Evolutionary conservation across 2,888 invertebrate species (phyloP).

Genomic region (Venustoraphidia nigricollis): DNA sequence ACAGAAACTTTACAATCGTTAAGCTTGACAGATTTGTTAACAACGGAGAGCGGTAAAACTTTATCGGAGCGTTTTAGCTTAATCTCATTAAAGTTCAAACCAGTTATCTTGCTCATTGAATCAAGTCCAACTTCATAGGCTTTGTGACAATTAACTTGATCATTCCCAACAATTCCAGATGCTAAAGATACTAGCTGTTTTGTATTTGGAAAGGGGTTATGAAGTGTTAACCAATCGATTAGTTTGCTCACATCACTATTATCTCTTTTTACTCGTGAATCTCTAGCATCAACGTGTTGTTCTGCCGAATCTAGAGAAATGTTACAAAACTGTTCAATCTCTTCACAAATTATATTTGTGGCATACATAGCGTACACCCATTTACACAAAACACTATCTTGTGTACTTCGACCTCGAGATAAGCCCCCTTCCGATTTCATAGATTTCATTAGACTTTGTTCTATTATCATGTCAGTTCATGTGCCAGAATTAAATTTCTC

Average conservation of each 20-base stretch:
- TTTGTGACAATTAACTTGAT: constrained; percentile 13
- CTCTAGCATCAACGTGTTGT: constrained; percentile 12
- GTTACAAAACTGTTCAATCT: constrained; percentile 13
- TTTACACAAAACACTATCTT: constrained; percentile 16
- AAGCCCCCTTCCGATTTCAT: constrained; percentile 4
- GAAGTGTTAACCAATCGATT: constrained; percentile 11
- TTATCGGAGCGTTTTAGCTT: constrained; percentile 17
- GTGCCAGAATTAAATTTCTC: too few species aligned
- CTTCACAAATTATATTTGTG: constrained; percentile 17
- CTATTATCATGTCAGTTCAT: not conserved
- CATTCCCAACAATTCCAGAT: constrained; percentile 16
- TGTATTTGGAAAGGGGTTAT: constrained; percentile 12
- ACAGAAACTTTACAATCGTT: constrained; percentile 12
- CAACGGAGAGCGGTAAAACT: constrained; percentile 13
- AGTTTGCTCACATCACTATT: constrained; percentile 13
- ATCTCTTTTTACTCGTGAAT: constrained; percentile 11
- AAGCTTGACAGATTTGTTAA: constrained; percentile 11
- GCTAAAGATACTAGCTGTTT: constrained; percentile 12
- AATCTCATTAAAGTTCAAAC: constrained; percentile 12
- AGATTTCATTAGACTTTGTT: constrained; percentile 6
- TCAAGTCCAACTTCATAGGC: constrained; percentile 12
- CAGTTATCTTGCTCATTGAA: constrained; percentile 11
- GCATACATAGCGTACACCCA: constrained; percentile 17
- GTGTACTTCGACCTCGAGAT: constrained; percentile 10
- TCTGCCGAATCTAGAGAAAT: constrained; percentile 11